These are phyloP conservation scores for Anneissia japonica DNA, from an alignment of 35 echinoderm and acorn worm genomes.

Conservation along the genomic window DNA sequence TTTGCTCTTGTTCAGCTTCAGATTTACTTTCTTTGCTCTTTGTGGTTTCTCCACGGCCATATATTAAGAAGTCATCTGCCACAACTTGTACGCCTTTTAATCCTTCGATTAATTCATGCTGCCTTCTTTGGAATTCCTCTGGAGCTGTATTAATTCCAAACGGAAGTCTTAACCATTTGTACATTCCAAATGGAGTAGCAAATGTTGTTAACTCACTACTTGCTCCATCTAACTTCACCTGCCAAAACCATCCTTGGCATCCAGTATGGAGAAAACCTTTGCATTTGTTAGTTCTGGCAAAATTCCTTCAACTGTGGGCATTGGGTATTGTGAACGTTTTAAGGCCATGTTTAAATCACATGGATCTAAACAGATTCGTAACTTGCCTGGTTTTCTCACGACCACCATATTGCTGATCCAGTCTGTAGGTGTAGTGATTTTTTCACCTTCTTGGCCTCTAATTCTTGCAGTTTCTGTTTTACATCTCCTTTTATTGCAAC, in stretches of 20 bases:
- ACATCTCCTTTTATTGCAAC: constrained; percentile 31
- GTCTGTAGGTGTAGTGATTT: constrained; percentile 43
- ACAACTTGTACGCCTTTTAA: constrained; percentile 32
- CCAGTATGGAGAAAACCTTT: constrained; percentile 35
- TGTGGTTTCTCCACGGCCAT: constrained; percentile 27
- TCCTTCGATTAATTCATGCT: constrained; percentile 38
- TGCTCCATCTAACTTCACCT: constrained; percentile 5
- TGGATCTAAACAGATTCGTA: constrained; percentile 23
- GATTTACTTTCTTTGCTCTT: constrained; percentile 19
- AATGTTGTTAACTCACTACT: constrained; percentile 40
- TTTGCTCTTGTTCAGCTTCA: constrained; percentile 34
- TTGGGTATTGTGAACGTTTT: constrained; percentile 28
- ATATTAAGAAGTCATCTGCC: constrained; percentile 25
- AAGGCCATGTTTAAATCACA: constrained; percentile 37
- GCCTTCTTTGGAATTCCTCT: constrained; percentile 48
- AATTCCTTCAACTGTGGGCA: constrained; percentile 25
- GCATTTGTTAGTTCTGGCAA: constrained; percentile 39
- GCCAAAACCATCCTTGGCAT: constrained; percentile 40
- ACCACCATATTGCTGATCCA: constrained; percentile 1
- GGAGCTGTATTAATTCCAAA: constrained; percentile 26
- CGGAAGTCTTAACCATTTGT: constrained; percentile 26
- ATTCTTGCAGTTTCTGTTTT: constrained; percentile 17
- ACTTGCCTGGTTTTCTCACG: not conserved
- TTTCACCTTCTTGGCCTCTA: constrained; percentile 8
- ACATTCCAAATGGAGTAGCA: constrained; percentile 48